Conservation (phyloP, 2,797 vertebrate species). For the Alauda arvensis region DNA sequence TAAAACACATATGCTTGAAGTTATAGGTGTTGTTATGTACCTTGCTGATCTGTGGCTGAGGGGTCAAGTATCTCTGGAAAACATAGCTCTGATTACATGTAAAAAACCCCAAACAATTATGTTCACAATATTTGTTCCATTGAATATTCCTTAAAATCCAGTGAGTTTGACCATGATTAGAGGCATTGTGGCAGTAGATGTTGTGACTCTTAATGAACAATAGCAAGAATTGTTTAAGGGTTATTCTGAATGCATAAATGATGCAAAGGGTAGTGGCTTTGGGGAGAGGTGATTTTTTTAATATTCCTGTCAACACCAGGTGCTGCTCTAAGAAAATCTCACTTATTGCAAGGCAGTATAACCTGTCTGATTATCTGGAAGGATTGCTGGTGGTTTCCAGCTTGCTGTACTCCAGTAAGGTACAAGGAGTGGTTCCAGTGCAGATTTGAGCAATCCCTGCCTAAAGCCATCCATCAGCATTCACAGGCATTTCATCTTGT, state of each 20-base stretch:
- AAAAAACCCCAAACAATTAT: neutral
- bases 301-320: neutral
- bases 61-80: neutral
- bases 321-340: neutral
- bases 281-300: constrained; percentile 1
- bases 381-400: neutral
- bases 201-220: neutral
- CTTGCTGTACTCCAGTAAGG: neutral
- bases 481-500: neutral
- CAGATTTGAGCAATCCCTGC: constrained; percentile 4
- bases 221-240: neutral
- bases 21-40: neutral
- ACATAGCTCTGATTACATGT: neutral
- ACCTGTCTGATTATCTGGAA: neutral
- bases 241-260: neutral
- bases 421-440: neutral
- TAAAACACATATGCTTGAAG: neutral
- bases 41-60: neutral
- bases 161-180: neutral
- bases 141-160: neutral
- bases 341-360: neutral
- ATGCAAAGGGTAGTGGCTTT: neutral
- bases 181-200: neutral
- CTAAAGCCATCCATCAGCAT: neutral
- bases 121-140: neutral